Evolutionary conservation across 1,140 invertebrate species (phyloP), one percentile per base, ranked within the genome.

Genomic region (Psilanteris sp.): DNA sequence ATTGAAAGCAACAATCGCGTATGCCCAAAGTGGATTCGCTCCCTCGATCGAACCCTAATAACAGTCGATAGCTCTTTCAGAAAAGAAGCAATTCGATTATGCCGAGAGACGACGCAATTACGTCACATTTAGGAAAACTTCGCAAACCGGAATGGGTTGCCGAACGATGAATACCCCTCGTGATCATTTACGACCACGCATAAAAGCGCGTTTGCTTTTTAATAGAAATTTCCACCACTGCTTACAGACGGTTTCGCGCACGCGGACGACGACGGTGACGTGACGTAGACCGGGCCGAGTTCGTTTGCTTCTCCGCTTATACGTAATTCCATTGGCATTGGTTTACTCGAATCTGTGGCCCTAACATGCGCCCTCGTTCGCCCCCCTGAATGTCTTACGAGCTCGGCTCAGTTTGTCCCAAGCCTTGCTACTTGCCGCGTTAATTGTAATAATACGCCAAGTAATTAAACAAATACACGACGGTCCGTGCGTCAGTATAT

Each of bases 201-300:
- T 39, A 44, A 31, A 62, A 29, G 44, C 43, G 20, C 27, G 46
- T 54, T 66, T 48, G 61, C 54, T 66, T 66, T 66, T 66, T 62
- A 66, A 66, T 66, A 66, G 61, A 52, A 44, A 34, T 31, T 64
- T 66, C 48, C 61, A 66, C 61, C 61, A 66, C 61, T 54, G 29
- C 29, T 18, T 18, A n/a, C n/a, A 29, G 37, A 37, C 37, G 9
- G 46, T 43, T 11, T 43, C 22, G 61, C 61, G 61, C 61, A 66
- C 61, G 61, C 46, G 61, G 48, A 54, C 59, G 37, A n/a, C 46
- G 48, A 66, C 37, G 48, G 31, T 31, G 50, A 36, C 50, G 50
- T 55, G 62, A 67, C 62, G 62, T 55, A 18, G 50, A 48, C 62
- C 62, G 31, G 62, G 36, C 46, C 50, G 18, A 14, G 48, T 67